Percentiles rank a stretch among this genome's conserved stretches.
phyloP scores from a whole-genome alignment of 2,888 invertebrate genomes.

The Meiosimyza decipiens region DNA sequence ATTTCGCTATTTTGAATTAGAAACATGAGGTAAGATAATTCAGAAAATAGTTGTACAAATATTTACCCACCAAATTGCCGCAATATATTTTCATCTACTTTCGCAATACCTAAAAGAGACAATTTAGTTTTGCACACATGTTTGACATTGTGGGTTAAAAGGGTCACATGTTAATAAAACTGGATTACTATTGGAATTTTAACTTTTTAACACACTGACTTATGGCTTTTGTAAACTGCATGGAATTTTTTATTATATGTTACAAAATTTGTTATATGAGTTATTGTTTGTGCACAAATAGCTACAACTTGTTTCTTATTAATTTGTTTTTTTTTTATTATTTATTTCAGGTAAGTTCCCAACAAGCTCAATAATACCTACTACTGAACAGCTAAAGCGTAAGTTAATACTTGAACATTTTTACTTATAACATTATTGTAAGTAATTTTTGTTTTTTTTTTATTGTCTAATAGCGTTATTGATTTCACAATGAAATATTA shows the following conservation, averaged over 20 bases:
- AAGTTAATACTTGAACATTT: conserved; percentile 18
- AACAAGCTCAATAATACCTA: conserved; percentile 20
- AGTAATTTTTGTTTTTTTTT: too few relatives aligned
- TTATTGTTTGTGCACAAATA: not conserved
- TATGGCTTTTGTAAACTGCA: not conserved
- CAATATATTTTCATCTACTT: not conserved
- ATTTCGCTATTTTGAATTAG: too few relatives aligned
- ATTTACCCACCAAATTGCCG: too few relatives aligned
- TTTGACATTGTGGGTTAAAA: conserved; percentile 9
- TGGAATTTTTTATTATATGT: not conserved
- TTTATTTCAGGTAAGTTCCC: conserved; percentile 25
- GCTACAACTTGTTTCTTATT: not conserved
- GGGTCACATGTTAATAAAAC: not conserved
- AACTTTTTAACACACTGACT: not conserved
- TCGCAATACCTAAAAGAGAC: not conserved
- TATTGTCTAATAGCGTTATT: too few relatives aligned
- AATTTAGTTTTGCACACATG: not conserved
- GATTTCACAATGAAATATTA: too few relatives aligned
- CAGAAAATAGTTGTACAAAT: too few relatives aligned
- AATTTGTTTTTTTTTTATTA: conserved; percentile 1
- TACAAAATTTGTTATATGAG: not conserved
- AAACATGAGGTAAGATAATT: too few relatives aligned
- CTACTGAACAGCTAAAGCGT: conserved; percentile 26
- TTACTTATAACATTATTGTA: too few relatives aligned
- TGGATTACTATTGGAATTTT: not conserved